These are phyloP conservation scores for Ectropis grisescens DNA, from an alignment of 1,140 invertebrate genomes.

Conservation along the genomic window DNA sequence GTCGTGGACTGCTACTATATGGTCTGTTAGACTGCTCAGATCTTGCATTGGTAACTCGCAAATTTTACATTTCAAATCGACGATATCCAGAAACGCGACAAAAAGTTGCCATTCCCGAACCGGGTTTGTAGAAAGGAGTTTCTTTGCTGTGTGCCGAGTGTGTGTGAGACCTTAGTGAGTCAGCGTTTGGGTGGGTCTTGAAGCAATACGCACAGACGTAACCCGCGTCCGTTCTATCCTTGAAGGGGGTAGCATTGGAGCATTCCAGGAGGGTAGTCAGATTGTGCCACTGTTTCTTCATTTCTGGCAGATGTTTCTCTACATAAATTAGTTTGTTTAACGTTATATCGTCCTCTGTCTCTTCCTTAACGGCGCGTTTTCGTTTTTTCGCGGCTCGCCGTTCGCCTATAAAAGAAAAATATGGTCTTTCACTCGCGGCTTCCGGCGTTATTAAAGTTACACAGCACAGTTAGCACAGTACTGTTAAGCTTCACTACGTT, in stretches of 20 bases:
- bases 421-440: conserved; percentile 39
- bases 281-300: conserved; percentile 61
- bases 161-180: conserved; percentile 38
- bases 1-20: conserved; percentile 41
- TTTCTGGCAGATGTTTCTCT: conserved; percentile 46
- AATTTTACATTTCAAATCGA: conserved; percentile 51
- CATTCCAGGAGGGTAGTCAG: conserved; percentile 44
- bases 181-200: conserved; percentile 40
- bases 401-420: conserved; percentile 66
- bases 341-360: conserved; percentile 18
- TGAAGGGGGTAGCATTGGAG: conserved; percentile 56
- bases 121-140: conserved; percentile 46
- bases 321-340: conserved; percentile 27
- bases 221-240: conserved; percentile 51
- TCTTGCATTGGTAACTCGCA: conserved; percentile 34
- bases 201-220: conserved; percentile 57
- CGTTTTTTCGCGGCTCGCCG: conserved; percentile 42
- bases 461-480: too few species aligned
- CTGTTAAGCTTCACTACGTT: too few species aligned
- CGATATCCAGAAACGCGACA: conserved; percentile 50
- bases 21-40: conserved; percentile 34
- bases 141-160: conserved; percentile 41
- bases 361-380: conserved; percentile 36
- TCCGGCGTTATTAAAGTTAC: too few species aligned
- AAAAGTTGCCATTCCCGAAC: conserved; percentile 45